phyloP scores from a whole-genome alignment of 2,113 vertebrate genomes.

The Semnornis frantzii region DNA sequence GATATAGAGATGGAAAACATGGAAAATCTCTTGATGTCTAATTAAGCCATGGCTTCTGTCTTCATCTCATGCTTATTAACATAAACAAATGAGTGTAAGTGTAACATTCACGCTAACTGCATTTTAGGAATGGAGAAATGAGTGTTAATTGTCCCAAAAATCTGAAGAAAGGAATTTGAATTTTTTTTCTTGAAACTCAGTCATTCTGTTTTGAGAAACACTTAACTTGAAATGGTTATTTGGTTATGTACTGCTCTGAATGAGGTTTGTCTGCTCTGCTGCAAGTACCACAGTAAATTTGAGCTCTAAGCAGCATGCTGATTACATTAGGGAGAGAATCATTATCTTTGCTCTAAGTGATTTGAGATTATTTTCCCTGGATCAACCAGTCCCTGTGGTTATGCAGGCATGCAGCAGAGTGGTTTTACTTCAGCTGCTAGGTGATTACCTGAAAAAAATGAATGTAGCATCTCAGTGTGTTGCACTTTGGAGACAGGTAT shows the following conservation, averaged over 20 bases:
- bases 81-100: background rate
- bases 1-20: background rate
- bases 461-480: background rate
- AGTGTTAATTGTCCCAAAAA: background rate
- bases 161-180: background rate
- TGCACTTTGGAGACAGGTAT: background rate
- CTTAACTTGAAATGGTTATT: background rate
- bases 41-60: background rate
- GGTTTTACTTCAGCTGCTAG: background rate
- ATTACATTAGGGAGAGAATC: background rate
- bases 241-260: background rate
- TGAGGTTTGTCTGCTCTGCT: background rate
- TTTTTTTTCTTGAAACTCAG: background rate
- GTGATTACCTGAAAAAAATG: background rate
- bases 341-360: background rate
- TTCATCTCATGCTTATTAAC: background rate
- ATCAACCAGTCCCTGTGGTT: background rate
- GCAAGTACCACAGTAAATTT: background rate
- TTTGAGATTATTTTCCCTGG: slow-evolving; percentile 9
- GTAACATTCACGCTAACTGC: background rate
- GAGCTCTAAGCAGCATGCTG: background rate
- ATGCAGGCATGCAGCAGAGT: background rate
- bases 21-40: background rate
- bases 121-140: background rate
- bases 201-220: background rate